Evolutionary conservation across 1,140 invertebrate species (phyloP).

Genomic region (Cotesia glomerata): DNA sequence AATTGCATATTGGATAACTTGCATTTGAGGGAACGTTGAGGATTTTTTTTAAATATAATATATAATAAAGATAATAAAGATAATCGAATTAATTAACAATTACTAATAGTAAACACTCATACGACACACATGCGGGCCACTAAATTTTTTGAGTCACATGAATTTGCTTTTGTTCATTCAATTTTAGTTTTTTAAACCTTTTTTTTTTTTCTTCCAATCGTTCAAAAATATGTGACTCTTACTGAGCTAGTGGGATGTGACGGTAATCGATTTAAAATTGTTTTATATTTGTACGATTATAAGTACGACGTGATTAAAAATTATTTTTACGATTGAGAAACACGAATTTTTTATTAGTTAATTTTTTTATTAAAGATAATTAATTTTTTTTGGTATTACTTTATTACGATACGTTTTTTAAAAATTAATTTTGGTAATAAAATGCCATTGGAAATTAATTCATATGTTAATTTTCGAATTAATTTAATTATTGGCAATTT

Average conservation of each 20-base stretch:
- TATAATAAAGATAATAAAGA: not conserved
- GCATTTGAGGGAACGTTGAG: slow-evolving; percentile 8
- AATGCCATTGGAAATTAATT: not conserved
- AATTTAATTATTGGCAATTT: not conserved
- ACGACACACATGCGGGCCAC: slow-evolving; percentile 33
- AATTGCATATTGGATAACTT: not conserved
- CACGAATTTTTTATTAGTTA: too few species aligned
- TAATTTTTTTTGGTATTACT: not conserved
- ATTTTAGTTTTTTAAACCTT: not conserved
- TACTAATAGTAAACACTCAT: slow-evolving; percentile 30
- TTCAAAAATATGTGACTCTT: slow-evolving; percentile 41
- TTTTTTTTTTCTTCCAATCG: not conserved
- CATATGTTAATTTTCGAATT: too few species aligned
- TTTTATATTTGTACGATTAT: slow-evolving; percentile 13
- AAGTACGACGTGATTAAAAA: not conserved
- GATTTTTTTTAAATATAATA: slow-evolving; percentile 16
- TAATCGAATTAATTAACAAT: slow-evolving; percentile 28
- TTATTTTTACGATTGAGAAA: slow-evolving; percentile 39
- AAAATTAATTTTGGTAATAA: not conserved
- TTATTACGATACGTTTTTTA: not conserved
- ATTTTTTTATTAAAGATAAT: slow-evolving; percentile 12
- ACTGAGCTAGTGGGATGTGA: slow-evolving; percentile 35
- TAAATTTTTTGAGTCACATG: slow-evolving; percentile 20
- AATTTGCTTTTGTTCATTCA: not conserved
- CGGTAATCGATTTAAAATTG: slow-evolving; percentile 30